Base-by-base conservation (phyloP, 2,113 vertebrate species). In the Caloenas nicobarica region DNA sequence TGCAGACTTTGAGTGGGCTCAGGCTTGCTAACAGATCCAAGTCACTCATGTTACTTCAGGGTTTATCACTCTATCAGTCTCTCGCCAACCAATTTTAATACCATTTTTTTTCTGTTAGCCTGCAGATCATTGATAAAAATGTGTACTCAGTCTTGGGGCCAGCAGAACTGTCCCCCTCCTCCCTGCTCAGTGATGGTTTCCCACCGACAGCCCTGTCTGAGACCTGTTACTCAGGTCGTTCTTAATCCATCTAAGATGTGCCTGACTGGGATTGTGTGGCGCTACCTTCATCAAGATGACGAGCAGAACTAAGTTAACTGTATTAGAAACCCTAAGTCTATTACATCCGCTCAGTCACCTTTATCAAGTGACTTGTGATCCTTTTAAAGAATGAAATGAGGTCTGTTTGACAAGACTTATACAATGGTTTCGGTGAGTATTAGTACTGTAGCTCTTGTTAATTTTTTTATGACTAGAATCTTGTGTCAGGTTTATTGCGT, bases 351-450 rank as follows among this genome's bases (percentile, higher is more conserved):
- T 86, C 88, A 1, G 7, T 50, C 76, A 81, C 56, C 69, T 87
- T 95, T 77, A 73, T 91, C 53, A 76, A 56, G 56, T 0, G 4
- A 28, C 26, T 69, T 85, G 53, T 92, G 87, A 88, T 91, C 53
- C 36, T 69, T 91, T 92, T 94, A 87, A 82, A 62, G 73, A 87
- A 76, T 50, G 73, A 87, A 76, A 76, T 53, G 38, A 94, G 42
- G 46, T 77, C 42, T 73, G 16, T 93, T 91, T 93, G 68, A 73
- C 66, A 40, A 44, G 86, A 44, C 34, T 81, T 40, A 34, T 2
- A 69, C 70, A 61, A 24, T 65, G 36, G 14, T 68, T 90, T 84
- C 0, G 0, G 65, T 82, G 69, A 33, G 18, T 72, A 16, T 91
- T 88, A 85, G 40, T 42, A 25, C n/a, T 61, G 31, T 25, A 61